Percentiles rank a stretch among this genome's conserved stretches.
Evolutionary conservation across 2,888 invertebrate species (phyloP).

Genomic region (Polyommatus icarus): DNA sequence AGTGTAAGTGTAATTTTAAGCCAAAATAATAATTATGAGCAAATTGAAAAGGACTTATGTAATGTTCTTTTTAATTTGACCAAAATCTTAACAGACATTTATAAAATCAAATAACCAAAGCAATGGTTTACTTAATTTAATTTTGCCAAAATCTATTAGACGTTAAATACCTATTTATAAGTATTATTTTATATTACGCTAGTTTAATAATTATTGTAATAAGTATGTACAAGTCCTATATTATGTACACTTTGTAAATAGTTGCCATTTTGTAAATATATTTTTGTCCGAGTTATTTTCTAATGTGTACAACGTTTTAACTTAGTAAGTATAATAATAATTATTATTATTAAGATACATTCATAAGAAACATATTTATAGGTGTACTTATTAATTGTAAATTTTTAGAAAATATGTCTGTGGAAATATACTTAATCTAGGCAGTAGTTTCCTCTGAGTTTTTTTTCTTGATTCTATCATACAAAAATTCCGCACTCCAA

Average conservation of each 20-base stretch:
- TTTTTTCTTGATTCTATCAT: slow-evolving; percentile 59
- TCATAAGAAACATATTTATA: neutral
- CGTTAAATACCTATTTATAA: neutral
- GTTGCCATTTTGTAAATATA: slow-evolving; percentile 28
- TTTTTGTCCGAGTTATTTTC: slow-evolving; percentile 1
- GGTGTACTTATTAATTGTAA: neutral
- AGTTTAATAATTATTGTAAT: neutral
- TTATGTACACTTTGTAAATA: slow-evolving; percentile 35
- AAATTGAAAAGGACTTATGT: slow-evolving; percentile 59
- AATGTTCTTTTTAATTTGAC: slow-evolving; percentile 64
- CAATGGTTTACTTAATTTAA: slow-evolving; percentile 46
- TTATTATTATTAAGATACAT: neutral
- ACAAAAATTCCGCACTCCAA: slow-evolving; percentile 79
- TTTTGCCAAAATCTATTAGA: slow-evolving; percentile 31
- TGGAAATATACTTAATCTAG: slow-evolving; percentile 36
- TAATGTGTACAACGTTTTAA: slow-evolving; percentile 14
- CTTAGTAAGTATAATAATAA: neutral
- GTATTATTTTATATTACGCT: neutral
- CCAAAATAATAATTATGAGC: slow-evolving; percentile 42
- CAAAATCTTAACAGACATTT: slow-evolving; percentile 40
- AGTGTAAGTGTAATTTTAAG: slow-evolving; percentile 36
- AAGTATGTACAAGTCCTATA: slow-evolving; percentile 24
- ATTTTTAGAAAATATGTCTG: neutral
- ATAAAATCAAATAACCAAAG: slow-evolving; percentile 55
- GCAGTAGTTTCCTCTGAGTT: slow-evolving; percentile 41